Evolutionary conservation across 2,888 invertebrate genomes (phyloP), one percentile per base, ranked within the genome.

Genomic region (Cheilosia vernalis): DNA sequence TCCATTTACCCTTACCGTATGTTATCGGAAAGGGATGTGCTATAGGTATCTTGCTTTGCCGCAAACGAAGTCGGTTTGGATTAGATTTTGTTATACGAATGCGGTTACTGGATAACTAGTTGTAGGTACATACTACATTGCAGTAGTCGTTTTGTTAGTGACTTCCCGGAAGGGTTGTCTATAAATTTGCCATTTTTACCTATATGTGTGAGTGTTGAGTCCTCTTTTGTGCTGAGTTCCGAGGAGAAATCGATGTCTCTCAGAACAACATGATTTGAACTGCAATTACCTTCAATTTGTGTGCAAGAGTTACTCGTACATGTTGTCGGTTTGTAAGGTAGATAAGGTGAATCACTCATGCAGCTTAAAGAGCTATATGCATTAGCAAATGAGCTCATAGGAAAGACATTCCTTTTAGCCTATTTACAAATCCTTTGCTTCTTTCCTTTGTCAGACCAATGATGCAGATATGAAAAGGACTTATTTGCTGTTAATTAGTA

Each of bases 81-180:
- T 79, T 70, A 74, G 61, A 70, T 79, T 79, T 74, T 53, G 64
- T 84, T 69, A 70, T 74, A 53, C 69, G 74, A 69, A 63, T 84
- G 74, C 47, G 79, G 79, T 79, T 74, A 60, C 24, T 17, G 24
- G 53, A 40, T 51, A 72, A 72, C 77, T 67, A 60, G 15, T 21
- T 44, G 33, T 9, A 9, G 30, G 30, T 30, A 30, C 30, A 30
- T 44, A 37, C 37, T 13, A 40, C 30, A 10, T 13, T 58, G 40
- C 19, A 60, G 47, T 21, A 15, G 21, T 53, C 13, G 37, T 64
- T 51, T 79, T 79, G 37, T 49, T 19, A 30, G 33, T 40, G 56
- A 70, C 27, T 49, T 55, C 10, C 5, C 10, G 42, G 13, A 30
- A 42, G 5, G 21, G 21, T 4, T 2, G 17, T 15, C 15, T n/a